Base-by-base conservation (phyloP, 1,140 invertebrate species). In the Ceratina calcarata region DNA sequence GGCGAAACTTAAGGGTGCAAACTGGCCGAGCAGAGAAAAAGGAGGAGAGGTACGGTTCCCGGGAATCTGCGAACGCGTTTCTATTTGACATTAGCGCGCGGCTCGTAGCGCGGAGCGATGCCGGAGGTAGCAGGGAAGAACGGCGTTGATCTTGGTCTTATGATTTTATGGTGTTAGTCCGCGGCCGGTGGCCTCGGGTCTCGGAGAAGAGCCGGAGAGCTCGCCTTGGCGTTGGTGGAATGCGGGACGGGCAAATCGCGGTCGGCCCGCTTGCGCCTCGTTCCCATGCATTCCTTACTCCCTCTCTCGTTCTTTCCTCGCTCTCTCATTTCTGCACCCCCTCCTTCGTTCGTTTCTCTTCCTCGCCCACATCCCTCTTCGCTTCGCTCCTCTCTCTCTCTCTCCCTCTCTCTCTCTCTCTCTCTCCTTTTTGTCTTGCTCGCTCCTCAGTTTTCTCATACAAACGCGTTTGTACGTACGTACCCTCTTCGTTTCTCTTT, bases 161-260 rank as follows among this genome's bases (percentile, higher is more conserved):
- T 85, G 86, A 81, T 80, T 81, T 82, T 80, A 87, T 78, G 82
- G 89, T 90, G 77, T 85, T 86, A 85, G 78, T 62, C 79, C 84
- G 84, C 74, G 75, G 84, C 83, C 83, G 83, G 84, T 86, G 83
- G 84, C 84, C 80, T 82, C 83, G 74, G 69, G 85, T 86, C 77
- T 86, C 82, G 86, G 81, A 73, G 81, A 83, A 83, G 84, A 85
- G 81, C 81, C 87, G 71, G 86, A 85, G 88, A 89, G 86, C 89
- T 89, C 85, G 87, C 88, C 92, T 91, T 90, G 91, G 90, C 91
- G 91, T 90, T 91, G 90, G 90, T 89, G 91, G 91, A 92, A 92
- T 92, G 91, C 91, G 91, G 91, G 90, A 92, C 91, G 90, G 91
- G 91, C 91, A 92, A 92, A 92, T 92, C 91, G 91, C 91, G 90